These are phyloP conservation scores for Colius striatus DNA, from an alignment of 2,113 vertebrate species.

Conservation along the genomic window DNA sequence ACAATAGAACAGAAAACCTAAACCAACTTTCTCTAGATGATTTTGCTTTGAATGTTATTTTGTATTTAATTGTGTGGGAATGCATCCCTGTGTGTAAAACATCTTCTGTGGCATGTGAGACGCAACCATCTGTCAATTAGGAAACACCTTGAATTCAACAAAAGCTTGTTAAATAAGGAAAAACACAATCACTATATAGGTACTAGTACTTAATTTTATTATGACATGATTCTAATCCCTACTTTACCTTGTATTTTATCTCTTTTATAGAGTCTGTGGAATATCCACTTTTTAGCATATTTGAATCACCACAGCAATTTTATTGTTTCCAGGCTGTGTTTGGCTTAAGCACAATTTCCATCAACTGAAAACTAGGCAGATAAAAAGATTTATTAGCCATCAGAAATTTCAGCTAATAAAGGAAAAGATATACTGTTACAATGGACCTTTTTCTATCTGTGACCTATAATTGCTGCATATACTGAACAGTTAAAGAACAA, in stretches of 20 bases:
- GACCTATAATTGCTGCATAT: background rate
- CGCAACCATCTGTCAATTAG: background rate
- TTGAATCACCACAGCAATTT: background rate
- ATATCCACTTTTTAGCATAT: background rate
- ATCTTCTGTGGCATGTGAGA: background rate
- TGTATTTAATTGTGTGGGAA: background rate
- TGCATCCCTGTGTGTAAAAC: background rate
- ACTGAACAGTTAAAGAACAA: background rate
- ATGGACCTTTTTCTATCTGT: background rate
- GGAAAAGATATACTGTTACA: background rate
- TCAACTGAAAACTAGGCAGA: background rate
- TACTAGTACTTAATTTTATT: background rate
- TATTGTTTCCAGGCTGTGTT: background rate
- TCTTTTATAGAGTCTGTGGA: background rate
- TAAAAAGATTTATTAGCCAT: background rate
- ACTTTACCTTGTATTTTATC: background rate
- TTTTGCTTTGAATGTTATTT: background rate
- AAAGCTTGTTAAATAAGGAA: background rate
- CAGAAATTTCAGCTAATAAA: background rate
- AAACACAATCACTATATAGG: background rate
- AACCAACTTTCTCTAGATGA: background rate
- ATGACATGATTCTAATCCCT: background rate
- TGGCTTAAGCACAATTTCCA: background rate
- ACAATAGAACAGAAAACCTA: background rate
- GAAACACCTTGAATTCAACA: background rate